These are phyloP conservation scores for Mimas tiliae DNA, from an alignment of 2,888 invertebrate species.

Conservation along the genomic window DNA sequence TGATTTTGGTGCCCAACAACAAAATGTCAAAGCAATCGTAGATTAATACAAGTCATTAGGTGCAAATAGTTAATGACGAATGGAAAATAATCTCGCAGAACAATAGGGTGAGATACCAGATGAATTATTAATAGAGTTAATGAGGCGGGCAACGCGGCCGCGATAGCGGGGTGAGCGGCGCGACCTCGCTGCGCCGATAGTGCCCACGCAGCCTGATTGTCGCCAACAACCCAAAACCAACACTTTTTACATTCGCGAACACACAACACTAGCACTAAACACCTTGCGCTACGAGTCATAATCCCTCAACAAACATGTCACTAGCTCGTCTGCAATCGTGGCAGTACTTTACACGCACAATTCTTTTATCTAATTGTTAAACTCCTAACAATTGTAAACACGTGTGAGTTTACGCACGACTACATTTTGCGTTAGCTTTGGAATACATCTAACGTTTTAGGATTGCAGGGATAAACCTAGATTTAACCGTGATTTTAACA, in stretches of 20 bases:
- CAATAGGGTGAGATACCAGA: slow-evolving; percentile 76
- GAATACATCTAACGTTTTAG: neutral
- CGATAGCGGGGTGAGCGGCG: slow-evolving; percentile 80
- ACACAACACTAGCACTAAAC: slow-evolving; percentile 39
- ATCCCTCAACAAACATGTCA: slow-evolving; percentile 30
- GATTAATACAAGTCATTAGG: slow-evolving; percentile 24
- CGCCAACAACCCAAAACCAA: slow-evolving; percentile 69
- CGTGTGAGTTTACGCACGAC: slow-evolving; percentile 34
- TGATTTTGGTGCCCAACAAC: slow-evolving; percentile 16
- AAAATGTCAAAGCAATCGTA: slow-evolving; percentile 10
- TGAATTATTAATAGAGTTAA: slow-evolving; percentile 82
- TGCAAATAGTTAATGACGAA: slow-evolving; percentile 45
- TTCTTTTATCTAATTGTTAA: slow-evolving; percentile 47
- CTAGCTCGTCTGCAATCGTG: slow-evolving; percentile 25
- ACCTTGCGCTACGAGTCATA: slow-evolving; percentile 32
- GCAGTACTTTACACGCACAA: slow-evolving; percentile 35
- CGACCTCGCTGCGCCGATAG: slow-evolving; percentile 76
- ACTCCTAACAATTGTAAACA: slow-evolving; percentile 43
- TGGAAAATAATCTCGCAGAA: slow-evolving; percentile 72
- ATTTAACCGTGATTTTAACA: too few species aligned
- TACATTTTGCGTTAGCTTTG: slow-evolving; percentile 15
- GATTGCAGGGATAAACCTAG: too few species aligned
- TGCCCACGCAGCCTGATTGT: slow-evolving; percentile 84
- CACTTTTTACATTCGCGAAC: slow-evolving; percentile 50
- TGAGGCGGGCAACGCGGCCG: slow-evolving; percentile 64